Conservation (phyloP, 2,888 invertebrate genomes). For the Acanthosoma haemorrhoidale region DNA sequence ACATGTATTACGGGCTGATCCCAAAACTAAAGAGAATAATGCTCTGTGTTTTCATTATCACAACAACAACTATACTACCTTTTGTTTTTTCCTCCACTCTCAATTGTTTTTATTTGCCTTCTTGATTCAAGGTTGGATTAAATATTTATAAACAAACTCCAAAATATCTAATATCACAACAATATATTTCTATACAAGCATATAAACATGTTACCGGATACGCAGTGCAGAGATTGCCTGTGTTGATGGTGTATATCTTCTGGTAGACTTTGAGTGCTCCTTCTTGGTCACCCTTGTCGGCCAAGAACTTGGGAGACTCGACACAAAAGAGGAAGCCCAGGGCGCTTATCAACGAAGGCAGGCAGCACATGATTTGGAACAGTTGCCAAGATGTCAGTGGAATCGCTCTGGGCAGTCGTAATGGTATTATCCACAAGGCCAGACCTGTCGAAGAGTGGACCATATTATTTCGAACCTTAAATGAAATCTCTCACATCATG, state of each 20-base stretch:
- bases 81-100: no score
- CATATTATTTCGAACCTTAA: no score
- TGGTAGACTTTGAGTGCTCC: slow-evolving; percentile 61
- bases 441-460: no score
- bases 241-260: slow-evolving; percentile 61
- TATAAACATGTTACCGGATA: slow-evolving; percentile 69
- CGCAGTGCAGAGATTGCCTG: slow-evolving; percentile 54
- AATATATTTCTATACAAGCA: no score
- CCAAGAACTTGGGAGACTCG: slow-evolving; percentile 74
- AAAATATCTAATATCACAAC: no score
- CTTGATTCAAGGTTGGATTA: neutral
- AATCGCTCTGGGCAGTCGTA: slow-evolving; percentile 38
- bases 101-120: neutral
- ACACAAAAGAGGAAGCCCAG: slow-evolving; percentile 55
- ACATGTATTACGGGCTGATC: no score
- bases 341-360: slow-evolving; percentile 64
- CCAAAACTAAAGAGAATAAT: no score
- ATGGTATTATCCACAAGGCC: slow-evolving; percentile 33
- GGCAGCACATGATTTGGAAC: slow-evolving; percentile 49
- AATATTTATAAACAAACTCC: neutral
- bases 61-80: no score
- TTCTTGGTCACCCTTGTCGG: slow-evolving; percentile 60
- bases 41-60: no score
- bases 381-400: slow-evolving; percentile 51
- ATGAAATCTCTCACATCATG: no score